Percentiles rank a stretch among this genome's conserved stretches.
Evolutionary conservation across 2,113 vertebrate species (phyloP).

Genomic region (Pangasianodon gigas): DNA sequence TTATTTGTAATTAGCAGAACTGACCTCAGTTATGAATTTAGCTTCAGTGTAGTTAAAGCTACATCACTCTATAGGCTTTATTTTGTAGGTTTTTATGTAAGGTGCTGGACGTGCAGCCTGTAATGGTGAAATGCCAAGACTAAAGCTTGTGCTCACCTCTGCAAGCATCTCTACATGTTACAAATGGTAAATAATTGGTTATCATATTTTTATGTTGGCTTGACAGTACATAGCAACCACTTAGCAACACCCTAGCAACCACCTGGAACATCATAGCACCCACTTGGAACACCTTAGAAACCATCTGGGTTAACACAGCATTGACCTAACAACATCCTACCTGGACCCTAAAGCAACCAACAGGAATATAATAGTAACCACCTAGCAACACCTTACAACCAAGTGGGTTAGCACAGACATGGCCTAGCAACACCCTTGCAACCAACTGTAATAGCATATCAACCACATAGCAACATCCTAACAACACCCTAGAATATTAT

Average conservation of each 20-base stretch:
- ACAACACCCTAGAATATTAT: neutral
- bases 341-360: too few relatives aligned
- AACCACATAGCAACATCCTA: neutral
- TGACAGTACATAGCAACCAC: neutral
- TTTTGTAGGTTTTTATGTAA: too few relatives aligned
- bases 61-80: too few relatives aligned
- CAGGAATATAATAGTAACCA: neutral
- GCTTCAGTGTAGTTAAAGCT: too few relatives aligned
- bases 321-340: neutral
- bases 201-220: too few relatives aligned
- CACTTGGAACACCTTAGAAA: too few relatives aligned
- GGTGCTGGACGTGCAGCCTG: too few relatives aligned
- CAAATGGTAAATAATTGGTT: neutral
- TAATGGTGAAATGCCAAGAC: too few relatives aligned
- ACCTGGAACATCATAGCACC: too few relatives aligned
- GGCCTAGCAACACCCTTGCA: neutral
- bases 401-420: neutral
- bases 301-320: too few relatives aligned
- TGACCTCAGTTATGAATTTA: too few relatives aligned
- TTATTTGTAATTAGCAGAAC: too few relatives aligned
- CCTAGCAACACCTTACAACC: neutral
- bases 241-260: neutral
- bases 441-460: neutral
- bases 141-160: neutral
- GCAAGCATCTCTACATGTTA: neutral